Base-by-base conservation (phyloP, 1,140 invertebrate genomes). In the Acyrthosiphon pisum region DNA sequence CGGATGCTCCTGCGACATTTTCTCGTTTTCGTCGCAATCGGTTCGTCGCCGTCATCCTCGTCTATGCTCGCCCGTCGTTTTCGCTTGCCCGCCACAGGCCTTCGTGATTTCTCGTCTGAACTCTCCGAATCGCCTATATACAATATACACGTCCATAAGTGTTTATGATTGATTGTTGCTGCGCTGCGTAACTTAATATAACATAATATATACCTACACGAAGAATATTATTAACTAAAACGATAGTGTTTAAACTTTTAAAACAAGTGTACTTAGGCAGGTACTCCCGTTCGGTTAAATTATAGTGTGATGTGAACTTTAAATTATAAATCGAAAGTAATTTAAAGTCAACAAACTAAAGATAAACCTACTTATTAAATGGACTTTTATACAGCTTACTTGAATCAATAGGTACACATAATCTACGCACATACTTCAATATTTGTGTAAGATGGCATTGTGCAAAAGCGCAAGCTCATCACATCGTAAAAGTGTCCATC, bases 81-180 rank as follows among this genome's bases (percentile, higher is more conserved):
- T 41, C 91, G 81, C 35, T 93, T 93, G 30, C 91, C 91, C 37
- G 48, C 7, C 76, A 20, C n/a, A 2, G 35, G 26, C 14, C 91
- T 86, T 44, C 23, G n/a, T 22, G 91, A 56, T 41, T 41, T 53
- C 9, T 93, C 91, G 23, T 93, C 91, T 0, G 91, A 93, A 44
- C 91, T 93, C 30, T 86, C 91, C 37, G 91, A 86, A 86, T 93
- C 81, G 26, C 91, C 91, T 91, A 23, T 86, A 84, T 2, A n/a
- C 11, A 68, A 68, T 3, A 68, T 30, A 76, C 30, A 68, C 30
- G 60, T 18, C 60, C 60, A 76, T 35, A 76, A 76, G 60, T 76
- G 30, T 18, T 76, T n/a, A 68, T n/a, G n/a, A 6, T 76, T 76
- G 14, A 76, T 76, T 35, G 56, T 76, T 35, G 9, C 9, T n/a